Evolutionary conservation across 1,140 invertebrate species (phyloP), one percentile per base, ranked within the genome.

Genomic region (Philaenus spumarius): DNA sequence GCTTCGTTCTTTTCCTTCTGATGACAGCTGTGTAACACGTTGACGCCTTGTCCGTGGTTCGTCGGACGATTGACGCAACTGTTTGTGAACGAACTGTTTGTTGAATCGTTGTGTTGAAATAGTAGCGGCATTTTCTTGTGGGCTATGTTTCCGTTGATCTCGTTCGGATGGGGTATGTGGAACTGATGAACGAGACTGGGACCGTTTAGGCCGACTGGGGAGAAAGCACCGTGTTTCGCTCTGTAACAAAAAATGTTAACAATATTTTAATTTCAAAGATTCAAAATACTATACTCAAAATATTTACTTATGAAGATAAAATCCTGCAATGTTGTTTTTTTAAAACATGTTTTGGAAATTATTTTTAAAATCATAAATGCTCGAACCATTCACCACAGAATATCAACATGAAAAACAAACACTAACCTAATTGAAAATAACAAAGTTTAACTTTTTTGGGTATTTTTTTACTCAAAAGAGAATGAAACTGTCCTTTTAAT

Each of bases 1-100:
- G 62, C 55, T 42, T 63, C 59, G 35, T 63, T 63, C 34, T 63
- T 63, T 30, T 63, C 46, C 17, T 47, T 47, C 26, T n/a, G 34
- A 2, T 55, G 48, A 7, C 39, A 43, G 11, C 39, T 40, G 20
- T 55, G 42, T 6, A 55, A 24, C 1, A 55, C 22, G 39, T 55
- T 55, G 9, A 55, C 53, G 15, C 53, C 39, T 22, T 55, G 39
- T n/a, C 53, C 53, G 17, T 55, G 37, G 39, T 42, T 55, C 5
- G 53, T 42, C 1, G 43, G 20, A 9, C 43, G 15, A 7, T 53
- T 42, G 42, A 26, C 39, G 45, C 58, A 55, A 1, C 22, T n/a
- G 26, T 30, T 30, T 19, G 24, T 23, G 24, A 26, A 50, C 2
- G 47, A 30, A 6, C 22, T 40, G 26, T 55, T 40, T 6, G 15